Conservation (phyloP, 2,113 vertebrate genomes). For the Zosterops borbonicus region DNA sequence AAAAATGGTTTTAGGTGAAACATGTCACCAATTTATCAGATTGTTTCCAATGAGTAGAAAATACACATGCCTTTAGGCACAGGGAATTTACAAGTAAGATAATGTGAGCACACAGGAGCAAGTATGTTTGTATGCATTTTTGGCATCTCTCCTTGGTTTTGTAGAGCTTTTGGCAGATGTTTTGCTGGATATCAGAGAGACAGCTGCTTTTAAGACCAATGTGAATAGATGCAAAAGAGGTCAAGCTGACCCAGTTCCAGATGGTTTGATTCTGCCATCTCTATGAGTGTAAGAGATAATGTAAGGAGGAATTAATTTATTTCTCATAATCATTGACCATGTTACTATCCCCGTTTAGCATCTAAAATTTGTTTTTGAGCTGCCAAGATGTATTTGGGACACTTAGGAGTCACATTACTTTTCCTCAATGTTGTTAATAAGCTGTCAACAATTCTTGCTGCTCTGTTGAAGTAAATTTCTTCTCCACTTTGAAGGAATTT, state of each 20-base stretch:
- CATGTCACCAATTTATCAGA: background rate
- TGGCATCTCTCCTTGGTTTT: background rate
- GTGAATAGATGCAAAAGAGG: background rate
- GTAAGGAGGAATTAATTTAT: background rate
- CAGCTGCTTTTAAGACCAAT: background rate
- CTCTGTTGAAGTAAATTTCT: background rate
- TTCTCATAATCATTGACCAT: background rate
- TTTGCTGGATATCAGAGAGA: background rate
- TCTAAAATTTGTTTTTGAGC: background rate
- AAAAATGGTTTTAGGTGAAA: conserved; percentile 10
- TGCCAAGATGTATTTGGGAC: background rate
- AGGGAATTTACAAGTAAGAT: background rate
- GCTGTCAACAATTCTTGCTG: background rate
- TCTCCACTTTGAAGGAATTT: background rate
- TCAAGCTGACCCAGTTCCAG: background rate
- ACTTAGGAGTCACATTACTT: background rate
- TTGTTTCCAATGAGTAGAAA: background rate
- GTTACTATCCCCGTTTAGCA: background rate
- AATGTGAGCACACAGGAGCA: background rate
- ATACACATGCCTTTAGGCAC: background rate
- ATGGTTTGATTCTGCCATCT: background rate
- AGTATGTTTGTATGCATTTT: background rate
- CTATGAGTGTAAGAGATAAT: background rate
- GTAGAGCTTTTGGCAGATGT: background rate
- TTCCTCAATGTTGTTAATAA: background rate